These are phyloP conservation scores for Colius striatus DNA, from an alignment of 2,113 vertebrate genomes.

Conservation along the genomic window DNA sequence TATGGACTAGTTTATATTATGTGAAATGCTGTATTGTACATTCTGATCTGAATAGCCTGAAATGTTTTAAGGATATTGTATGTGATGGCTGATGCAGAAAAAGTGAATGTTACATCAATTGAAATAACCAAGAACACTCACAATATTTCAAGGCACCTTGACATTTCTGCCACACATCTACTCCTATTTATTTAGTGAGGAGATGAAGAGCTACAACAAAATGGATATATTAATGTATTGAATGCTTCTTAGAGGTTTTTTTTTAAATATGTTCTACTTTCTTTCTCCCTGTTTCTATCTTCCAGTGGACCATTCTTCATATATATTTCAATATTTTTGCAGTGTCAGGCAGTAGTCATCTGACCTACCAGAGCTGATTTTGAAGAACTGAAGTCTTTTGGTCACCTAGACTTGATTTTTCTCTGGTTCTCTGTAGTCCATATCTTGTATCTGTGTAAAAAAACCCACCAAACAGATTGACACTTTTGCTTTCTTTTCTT, in stretches of 20 bases:
- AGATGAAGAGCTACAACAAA: not conserved
- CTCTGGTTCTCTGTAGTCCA: not conserved
- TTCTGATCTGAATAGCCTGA: not conserved
- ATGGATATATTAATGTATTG: not conserved
- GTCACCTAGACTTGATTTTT: not conserved
- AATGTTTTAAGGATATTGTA: not conserved
- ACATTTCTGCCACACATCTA: not conserved
- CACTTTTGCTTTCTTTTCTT: not conserved
- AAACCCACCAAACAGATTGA: not conserved
- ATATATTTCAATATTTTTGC: not conserved
- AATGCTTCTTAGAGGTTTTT: not conserved
- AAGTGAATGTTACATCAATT: accelerated
- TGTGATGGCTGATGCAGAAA: not conserved
- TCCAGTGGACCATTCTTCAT: not conserved
- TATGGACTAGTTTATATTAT: not conserved
- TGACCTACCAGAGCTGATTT: not conserved
- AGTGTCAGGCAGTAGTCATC: not conserved
- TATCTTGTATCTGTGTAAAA: not conserved
- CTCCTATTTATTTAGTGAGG: not conserved
- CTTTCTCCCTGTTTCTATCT: not conserved
- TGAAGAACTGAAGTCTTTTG: not conserved
- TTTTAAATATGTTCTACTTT: not conserved
- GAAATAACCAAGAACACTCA: not conserved
- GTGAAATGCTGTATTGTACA: not conserved
- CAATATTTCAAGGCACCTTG: not conserved